Conservation (phyloP, 2,888 invertebrate genomes). For the Hedychridium roseum region DNA sequence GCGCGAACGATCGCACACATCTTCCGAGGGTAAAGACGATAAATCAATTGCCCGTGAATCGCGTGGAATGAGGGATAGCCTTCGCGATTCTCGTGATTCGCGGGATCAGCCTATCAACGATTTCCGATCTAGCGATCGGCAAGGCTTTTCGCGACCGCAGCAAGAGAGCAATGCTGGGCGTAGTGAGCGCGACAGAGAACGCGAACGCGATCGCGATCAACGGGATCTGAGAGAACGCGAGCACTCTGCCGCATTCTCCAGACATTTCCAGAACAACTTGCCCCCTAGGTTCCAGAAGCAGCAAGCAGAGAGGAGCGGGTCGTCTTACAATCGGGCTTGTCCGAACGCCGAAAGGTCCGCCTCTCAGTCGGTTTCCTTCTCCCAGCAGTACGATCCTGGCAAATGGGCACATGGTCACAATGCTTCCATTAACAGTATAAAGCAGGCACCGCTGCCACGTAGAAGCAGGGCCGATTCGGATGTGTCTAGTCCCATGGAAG, state of each 20-base stretch:
- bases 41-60: constrained; percentile 25
- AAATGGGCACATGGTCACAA: constrained; percentile 58
- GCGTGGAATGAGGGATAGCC: constrained; percentile 22
- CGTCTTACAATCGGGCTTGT: constrained; percentile 52
- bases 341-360: constrained; percentile 56
- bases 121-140: constrained; percentile 36
- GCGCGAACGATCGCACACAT: constrained; percentile 61
- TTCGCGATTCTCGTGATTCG: constrained; percentile 24
- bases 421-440: constrained; percentile 47
- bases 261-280: constrained; percentile 82
- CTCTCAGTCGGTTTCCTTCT: constrained; percentile 47
- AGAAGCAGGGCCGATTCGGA: constrained; percentile 58
- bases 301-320: constrained; percentile 67
- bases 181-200: constrained; percentile 46
- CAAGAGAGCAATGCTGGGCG: constrained; percentile 28
- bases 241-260: constrained; percentile 72
- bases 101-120: constrained; percentile 26
- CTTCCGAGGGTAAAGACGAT: constrained; percentile 53
- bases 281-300: constrained; percentile 87
- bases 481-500: constrained; percentile 51
- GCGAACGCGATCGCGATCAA: constrained; percentile 53
- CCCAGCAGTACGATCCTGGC: constrained; percentile 57
- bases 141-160: constrained; percentile 37
- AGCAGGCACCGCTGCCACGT: constrained; percentile 50
- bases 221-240: constrained; percentile 68